Conservation (phyloP, 2,113 vertebrate species). For the Oryzias celebensis region DNA sequence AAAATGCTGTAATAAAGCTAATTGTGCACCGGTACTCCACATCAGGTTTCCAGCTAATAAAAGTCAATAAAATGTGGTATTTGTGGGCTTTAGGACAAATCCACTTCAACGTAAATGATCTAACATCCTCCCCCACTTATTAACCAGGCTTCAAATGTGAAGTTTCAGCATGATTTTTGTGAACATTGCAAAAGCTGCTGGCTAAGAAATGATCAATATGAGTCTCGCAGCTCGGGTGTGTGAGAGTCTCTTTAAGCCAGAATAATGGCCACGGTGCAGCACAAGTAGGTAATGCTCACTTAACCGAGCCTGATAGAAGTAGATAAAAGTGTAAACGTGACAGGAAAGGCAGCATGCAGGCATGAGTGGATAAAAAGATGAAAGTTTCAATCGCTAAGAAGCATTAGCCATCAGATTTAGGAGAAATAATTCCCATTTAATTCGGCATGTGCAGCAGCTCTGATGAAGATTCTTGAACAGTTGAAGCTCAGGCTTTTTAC, state of each 20-base stretch:
- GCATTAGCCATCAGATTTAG: conserved; percentile 22
- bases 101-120: conserved; percentile 59
- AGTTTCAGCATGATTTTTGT: conserved; percentile 45
- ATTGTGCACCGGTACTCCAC: conserved; percentile 67
- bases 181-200: conserved; percentile 57
- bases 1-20: conserved; percentile 66
- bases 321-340: conserved; percentile 51
- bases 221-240: conserved; percentile 26
- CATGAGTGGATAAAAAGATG: conserved; percentile 45
- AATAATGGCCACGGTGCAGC: conserved; percentile 48
- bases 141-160: conserved; percentile 28
- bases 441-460: conserved; percentile 20
- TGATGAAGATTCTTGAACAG: conserved; percentile 41
- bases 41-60: conserved; percentile 56
- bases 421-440: conserved; percentile 9
- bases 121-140: conserved; percentile 49
- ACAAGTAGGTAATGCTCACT: conserved; percentile 64
- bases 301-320: conserved; percentile 43
- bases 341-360: conserved; percentile 33
- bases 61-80: conserved; percentile 74
- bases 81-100: conserved; percentile 60
- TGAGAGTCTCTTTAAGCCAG: conserved; percentile 64
- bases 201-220: conserved; percentile 51
- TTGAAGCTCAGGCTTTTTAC: conserved; percentile 20
- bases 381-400: conserved; percentile 36